phyloP scores from a whole-genome alignment of 1,140 invertebrate species.

The Cydia amplana region DNA sequence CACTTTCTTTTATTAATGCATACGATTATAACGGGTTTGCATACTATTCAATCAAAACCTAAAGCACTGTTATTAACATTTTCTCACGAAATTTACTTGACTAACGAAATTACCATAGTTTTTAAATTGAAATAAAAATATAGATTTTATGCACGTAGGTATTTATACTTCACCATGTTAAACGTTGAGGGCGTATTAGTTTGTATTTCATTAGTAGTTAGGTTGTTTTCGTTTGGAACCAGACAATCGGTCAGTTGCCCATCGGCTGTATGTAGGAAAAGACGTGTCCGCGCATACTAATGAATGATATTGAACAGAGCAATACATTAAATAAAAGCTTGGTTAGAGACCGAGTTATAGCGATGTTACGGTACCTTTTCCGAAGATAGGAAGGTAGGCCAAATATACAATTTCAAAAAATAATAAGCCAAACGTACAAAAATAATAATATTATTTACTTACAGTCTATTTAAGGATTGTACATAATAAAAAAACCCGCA shows the following conservation, averaged over 20 bases:
- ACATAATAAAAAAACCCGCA: too few relatives aligned
- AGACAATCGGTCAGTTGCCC: conserved; percentile 52
- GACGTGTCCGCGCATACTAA: conserved; percentile 46
- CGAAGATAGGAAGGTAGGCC: too few relatives aligned
- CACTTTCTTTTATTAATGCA: too few relatives aligned
- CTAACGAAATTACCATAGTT: background rate
- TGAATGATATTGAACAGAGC: conserved; percentile 31
- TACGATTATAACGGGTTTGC: background rate
- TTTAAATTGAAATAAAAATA: background rate
- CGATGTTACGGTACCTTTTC: background rate
- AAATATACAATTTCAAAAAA: too few relatives aligned
- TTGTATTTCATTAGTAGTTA: background rate
- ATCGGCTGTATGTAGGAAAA: conserved; percentile 32
- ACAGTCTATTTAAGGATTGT: too few relatives aligned
- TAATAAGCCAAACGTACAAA: too few relatives aligned
- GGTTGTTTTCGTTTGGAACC: conserved; percentile 1
- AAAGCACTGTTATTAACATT: background rate
- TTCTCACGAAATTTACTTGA: background rate
- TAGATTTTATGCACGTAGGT: conserved; percentile 45
- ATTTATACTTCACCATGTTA: background rate
- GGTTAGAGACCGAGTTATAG: background rate
- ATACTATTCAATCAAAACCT: background rate
- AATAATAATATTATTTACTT: too few relatives aligned
- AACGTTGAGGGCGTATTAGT: background rate
- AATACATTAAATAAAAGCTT: background rate